A percentile compares a stretch with the other conserved stretches of the same genome.
Conservation (phyloP, 2,797 vertebrate species). For the Chelonia mydas region DNA sequence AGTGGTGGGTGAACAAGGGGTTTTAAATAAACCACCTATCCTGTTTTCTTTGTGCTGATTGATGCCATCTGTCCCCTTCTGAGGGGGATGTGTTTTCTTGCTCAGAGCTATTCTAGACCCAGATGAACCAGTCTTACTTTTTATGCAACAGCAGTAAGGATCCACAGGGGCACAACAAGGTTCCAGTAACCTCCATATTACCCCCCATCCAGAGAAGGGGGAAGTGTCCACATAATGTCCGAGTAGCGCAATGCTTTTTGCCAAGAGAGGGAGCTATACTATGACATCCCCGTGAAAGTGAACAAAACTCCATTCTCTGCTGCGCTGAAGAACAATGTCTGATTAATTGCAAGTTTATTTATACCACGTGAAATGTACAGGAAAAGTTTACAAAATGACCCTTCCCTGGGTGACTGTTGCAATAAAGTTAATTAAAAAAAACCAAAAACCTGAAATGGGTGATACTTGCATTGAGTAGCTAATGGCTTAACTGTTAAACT, state of each 20-base stretch:
- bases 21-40: conserved; percentile 78
- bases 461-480: neutral
- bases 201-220: neutral
- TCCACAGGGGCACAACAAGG: neutral
- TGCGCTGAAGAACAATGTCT: neutral
- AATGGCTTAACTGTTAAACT: conserved; percentile 15
- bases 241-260: neutral
- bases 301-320: neutral
- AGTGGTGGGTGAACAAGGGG: conserved; percentile 87
- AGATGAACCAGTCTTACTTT: neutral
- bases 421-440: neutral
- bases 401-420: neutral
- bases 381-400: neutral
- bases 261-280: neutral
- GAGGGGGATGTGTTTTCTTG: too few relatives aligned
- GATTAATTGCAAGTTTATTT: neutral
- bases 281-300: neutral
- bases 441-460: neutral
- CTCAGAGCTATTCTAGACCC: neutral
- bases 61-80: neutral
- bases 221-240: neutral
- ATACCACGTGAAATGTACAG: conserved; percentile 11
- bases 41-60: neutral
- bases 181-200: neutral
- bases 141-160: neutral